Percentiles rank a stretch among this genome's conserved stretches.
Conservation (phyloP, 2,888 invertebrate genomes). For the Nephrotoma guestfalica region DNA sequence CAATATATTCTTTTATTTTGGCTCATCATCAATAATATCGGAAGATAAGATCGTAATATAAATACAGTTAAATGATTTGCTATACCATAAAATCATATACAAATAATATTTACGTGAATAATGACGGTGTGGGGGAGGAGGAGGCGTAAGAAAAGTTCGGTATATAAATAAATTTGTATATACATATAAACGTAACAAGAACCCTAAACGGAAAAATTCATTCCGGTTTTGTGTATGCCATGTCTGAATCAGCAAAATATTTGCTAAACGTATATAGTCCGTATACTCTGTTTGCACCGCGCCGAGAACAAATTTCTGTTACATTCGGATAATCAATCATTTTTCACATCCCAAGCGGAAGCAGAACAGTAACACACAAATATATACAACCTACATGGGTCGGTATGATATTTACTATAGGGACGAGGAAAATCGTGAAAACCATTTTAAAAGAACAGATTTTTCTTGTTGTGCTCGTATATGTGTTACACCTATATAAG, state of each 20-base stretch:
- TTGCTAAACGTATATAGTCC: not conserved
- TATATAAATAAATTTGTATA: not conserved
- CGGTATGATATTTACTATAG: not conserved
- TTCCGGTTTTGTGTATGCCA: not conserved
- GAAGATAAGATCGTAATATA: not conserved
- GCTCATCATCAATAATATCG: not conserved
- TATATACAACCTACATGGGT: not conserved
- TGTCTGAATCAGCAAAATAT: not conserved
- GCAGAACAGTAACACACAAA: not conserved
- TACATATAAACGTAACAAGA: not conserved
- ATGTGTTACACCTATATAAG: not conserved
- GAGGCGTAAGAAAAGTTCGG: not conserved
- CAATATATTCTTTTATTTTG: not conserved
- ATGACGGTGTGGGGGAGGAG: not conserved
- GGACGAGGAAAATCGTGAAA: not conserved
- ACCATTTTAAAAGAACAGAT: not conserved
- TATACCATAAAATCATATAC: not conserved
- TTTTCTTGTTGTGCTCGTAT: not conserved
- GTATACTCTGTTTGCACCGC: not conserved
- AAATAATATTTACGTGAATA: not conserved
- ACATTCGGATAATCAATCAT: not conserved
- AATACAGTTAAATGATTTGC: not conserved
- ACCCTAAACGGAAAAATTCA: not conserved
- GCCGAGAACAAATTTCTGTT: not conserved
- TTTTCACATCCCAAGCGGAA: not conserved